phyloP scores from a whole-genome alignment of 1,140 invertebrate species.

The Procambarus clarkii region DNA sequence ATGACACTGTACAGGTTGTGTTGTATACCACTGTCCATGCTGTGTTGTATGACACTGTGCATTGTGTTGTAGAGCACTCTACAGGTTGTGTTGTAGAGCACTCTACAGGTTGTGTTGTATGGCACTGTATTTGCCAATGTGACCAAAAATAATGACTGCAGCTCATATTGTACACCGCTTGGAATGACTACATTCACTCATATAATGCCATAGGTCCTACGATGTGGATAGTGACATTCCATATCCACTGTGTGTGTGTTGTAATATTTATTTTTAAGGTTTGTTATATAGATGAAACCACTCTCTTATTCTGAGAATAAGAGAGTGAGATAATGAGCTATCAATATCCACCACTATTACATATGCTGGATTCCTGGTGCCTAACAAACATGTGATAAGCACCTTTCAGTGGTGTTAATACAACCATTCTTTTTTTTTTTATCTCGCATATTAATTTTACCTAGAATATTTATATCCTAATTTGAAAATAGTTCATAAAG shows the following conservation, averaged over 20 bases:
- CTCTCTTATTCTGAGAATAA: background rate
- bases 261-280: no score
- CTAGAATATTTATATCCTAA: background rate
- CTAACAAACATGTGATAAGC: background rate
- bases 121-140: background rate
- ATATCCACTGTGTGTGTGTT: background rate
- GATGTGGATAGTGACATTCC: background rate
- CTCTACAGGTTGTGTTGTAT: background rate
- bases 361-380: background rate
- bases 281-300: background rate
- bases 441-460: background rate
- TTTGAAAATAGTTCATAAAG: background rate
- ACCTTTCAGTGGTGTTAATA: background rate
- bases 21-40: no score
- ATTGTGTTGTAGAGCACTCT: no score
- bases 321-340: background rate
- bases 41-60: no score
- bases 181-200: background rate
- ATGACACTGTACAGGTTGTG: no score
- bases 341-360: background rate
- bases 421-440: background rate
- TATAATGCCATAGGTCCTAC: background rate
- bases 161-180: background rate
- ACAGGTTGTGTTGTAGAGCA: no score
- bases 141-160: background rate